Evolutionary conservation across 23 tunicate species (phyloP), one percentile per base, ranked within the genome.

Genomic region (Clavelina lepadiformis): DNA sequence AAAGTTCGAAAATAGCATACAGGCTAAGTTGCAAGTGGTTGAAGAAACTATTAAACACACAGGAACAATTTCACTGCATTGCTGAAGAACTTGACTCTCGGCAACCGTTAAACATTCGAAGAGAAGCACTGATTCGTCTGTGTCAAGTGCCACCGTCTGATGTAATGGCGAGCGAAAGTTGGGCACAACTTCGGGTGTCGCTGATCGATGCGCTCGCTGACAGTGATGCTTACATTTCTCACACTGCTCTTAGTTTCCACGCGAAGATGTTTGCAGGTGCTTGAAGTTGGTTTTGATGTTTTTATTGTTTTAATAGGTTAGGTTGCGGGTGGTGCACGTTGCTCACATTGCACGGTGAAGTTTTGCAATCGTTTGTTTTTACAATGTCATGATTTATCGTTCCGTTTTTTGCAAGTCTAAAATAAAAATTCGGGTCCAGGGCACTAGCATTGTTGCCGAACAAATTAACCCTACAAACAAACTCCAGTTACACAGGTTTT

Each of bases 201-300:
- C 60, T 88, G 18, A 80, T 88, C 88, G 96, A 66, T 46, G 96
- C 96, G 2, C 72, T 88, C 0, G 96, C 96, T 5, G 96, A 88
- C 56, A 41, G 52, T 33, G 96, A 88, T 33, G 23, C 47, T 25
- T 65, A 29, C 22, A 64, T 88, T 30, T 79, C 96, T 0, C 83
- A 88, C 46, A 70, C 78, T 45, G 82, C 96, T 15, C 55, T 88
- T 22, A 75, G 83, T 52, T 88, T 88, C 54, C 88, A 80, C 63
- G 96, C 96, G n/a, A 88, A 81, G 55, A 88, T 88, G 96, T 88
- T 88, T 81, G 89, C 96, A 68, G 96, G 96, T 88, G n/a, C n/a
- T n/a, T n/a, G n/a, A n/a, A n/a, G n/a, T n/a, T n/a, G n/a, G n/a
- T n/a, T n/a, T n/a, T n/a, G n/a, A n/a, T n/a, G n/a, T n/a, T n/a